Evolutionary conservation across 2,113 vertebrate genomes (phyloP), one percentile per base, ranked within the genome.

Genomic region (Merops nubicus): DNA sequence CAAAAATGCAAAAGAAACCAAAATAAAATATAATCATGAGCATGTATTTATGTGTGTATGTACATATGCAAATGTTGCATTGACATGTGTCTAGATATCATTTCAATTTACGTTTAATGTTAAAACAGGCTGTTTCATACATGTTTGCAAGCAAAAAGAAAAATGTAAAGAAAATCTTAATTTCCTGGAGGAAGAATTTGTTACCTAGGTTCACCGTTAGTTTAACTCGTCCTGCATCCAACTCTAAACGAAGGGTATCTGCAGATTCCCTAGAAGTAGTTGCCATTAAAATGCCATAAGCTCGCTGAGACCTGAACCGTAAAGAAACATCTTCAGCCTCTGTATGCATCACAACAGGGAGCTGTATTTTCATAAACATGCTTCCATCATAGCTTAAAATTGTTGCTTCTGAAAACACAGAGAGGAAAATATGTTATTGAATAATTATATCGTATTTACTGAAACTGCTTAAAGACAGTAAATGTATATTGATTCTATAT

Each of bases 141-240:
- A 98, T 97, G 96, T 96, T 97, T 86, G 98, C 98, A 98, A 96
- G 98, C 98, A 98, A 97, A 97, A 95, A 96, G 54, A 86, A 98
- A 97, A 97, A 97, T 91, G 96, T 74, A 77, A 95, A 91, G 83
- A 88, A 79, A 93, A 98, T 97, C 96, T 97, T 97, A 97, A 97
- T 95, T 96, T 93, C 43, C 88, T 67, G 86, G 57, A 95, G 90
- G 83, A 97, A 97, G 89, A 93, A 28, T 48, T 88, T 95, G 97
- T 98, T 99, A 99, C 99, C 99, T 99, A 99, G 98, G 91, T 99
- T 99, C 98, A 99, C 99, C 93, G 99, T 99, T 95, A 99, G 98
- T 68, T 99, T 99, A 95, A 99, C 99, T 11, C 99, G 99, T 67
- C 99, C 99, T 29, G 99, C 98, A 78, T 99, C 99, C 97, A 99